phyloP scores from a whole-genome alignment of 2,797 vertebrate genomes.

The Synanceia verrucosa region DNA sequence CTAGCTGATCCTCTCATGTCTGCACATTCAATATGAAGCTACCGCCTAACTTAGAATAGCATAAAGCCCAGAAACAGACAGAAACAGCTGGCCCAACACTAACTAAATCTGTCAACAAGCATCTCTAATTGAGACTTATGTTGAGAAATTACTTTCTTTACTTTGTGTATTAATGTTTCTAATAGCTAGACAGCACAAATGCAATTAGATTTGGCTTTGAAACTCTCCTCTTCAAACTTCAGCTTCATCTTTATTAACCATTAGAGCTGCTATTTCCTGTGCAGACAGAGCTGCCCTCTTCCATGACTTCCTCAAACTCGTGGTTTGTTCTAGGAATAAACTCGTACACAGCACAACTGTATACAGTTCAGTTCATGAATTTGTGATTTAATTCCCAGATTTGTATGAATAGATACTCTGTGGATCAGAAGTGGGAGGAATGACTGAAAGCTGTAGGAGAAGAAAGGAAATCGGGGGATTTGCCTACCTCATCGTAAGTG shows the following conservation, averaged over 20 bases:
- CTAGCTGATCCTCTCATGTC: background rate
- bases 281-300: constrained; percentile 1
- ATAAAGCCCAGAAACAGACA: background rate
- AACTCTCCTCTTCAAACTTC: background rate
- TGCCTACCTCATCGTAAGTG: constrained; percentile 96
- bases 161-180: background rate
- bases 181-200: background rate
- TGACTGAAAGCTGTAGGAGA: constrained; percentile 36
- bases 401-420: constrained; percentile 34
- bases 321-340: constrained; percentile 17
- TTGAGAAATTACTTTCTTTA: background rate
- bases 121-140: background rate
- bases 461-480: constrained; percentile 47
- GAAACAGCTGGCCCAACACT: background rate
- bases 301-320: background rate
- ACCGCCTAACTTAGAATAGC: background rate
- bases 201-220: constrained; percentile 3
- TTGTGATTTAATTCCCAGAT: constrained; percentile 59
- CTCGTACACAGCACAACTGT: background rate
- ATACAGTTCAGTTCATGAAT: constrained; percentile 63
- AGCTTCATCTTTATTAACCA: constrained; percentile 27
- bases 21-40: background rate
- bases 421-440: constrained; percentile 40
- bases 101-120: background rate
- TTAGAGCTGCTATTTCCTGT: constrained; percentile 1